phyloP scores from a whole-genome alignment of 2,113 vertebrate genomes.

The Sula dactylatra region DNA sequence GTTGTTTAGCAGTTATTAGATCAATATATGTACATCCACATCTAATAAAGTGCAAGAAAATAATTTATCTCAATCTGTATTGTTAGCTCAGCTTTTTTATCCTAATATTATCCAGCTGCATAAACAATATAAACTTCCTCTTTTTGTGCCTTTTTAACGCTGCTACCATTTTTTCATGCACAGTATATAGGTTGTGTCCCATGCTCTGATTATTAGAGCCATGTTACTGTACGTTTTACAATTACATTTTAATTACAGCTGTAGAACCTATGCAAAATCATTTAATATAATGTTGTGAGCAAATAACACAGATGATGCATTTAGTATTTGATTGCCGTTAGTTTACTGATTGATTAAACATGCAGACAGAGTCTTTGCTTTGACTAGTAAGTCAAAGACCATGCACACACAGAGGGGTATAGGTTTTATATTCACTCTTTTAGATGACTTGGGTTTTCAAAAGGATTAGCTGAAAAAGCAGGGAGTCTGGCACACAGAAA shows the following conservation, averaged over 20 bases:
- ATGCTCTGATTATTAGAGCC: neutral
- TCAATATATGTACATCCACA: neutral
- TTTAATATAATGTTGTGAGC: conserved; percentile 58
- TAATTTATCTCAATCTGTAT: neutral
- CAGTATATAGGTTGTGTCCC: neutral
- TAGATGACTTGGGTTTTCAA: neutral
- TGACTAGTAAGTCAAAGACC: neutral
- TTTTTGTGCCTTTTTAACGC: neutral
- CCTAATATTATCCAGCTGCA: neutral
- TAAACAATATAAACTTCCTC: neutral
- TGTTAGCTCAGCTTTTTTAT: neutral
- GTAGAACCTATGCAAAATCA: conserved; percentile 35
- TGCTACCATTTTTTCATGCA: neutral
- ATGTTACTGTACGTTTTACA: neutral
- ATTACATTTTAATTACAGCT: conserved; percentile 41
- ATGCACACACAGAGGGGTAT: rapidly evolving
- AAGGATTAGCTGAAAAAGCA: neutral
- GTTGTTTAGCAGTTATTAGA: neutral
- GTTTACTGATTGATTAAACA: conserved; percentile 58
- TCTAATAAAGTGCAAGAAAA: neutral
- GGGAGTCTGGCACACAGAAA: neutral
- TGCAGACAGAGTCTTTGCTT: neutral
- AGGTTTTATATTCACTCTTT: neutral
- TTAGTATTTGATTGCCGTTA: conserved; percentile 56
- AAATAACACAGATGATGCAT: conserved; percentile 29